Conservation (phyloP, 2,888 invertebrate species). For the Vanessa cardui region DNA sequence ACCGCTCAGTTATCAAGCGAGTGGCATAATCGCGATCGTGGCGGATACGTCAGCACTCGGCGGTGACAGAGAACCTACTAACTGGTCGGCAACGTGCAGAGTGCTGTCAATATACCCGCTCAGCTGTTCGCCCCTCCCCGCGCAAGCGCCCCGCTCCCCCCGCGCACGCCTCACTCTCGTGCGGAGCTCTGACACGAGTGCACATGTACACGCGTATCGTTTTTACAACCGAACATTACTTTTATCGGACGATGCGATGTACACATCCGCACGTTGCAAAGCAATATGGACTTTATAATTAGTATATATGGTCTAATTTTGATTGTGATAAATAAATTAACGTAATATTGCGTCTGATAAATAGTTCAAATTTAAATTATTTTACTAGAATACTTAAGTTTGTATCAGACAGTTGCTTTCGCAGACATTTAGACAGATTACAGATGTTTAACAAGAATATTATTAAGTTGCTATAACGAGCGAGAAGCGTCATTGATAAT, state of each 20-base stretch:
- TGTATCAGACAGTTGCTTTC: background rate
- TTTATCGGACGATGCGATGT: conserved; percentile 13
- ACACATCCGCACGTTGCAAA: background rate
- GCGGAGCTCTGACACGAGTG: conserved; percentile 28
- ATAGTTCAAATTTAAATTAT: conserved; percentile 9
- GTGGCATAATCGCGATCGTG: conserved; percentile 66
- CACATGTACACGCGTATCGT: conserved; percentile 16
- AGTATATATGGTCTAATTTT: background rate
- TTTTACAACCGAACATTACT: conserved; percentile 7
- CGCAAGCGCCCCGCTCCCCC: conserved; percentile 62
- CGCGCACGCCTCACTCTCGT: conserved; percentile 52
- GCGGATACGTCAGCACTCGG: conserved; percentile 78
- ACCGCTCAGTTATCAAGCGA: conserved; percentile 70
- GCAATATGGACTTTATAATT: conserved; percentile 2
- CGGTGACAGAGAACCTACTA: conserved; percentile 82
- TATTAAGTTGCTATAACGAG: background rate
- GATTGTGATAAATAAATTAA: background rate
- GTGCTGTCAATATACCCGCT: conserved; percentile 84
- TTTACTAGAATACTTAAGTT: conserved; percentile 2
- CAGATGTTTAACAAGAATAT: conserved; percentile 1
- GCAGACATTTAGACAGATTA: background rate
- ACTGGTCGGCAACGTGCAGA: conserved; percentile 77
- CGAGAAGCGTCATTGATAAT: background rate
- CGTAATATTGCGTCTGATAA: conserved; percentile 9
- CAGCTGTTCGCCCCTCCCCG: conserved; percentile 81